phyloP scores from a whole-genome alignment of 1,140 invertebrate species.

The Leptonema lineaticorne region DNA sequence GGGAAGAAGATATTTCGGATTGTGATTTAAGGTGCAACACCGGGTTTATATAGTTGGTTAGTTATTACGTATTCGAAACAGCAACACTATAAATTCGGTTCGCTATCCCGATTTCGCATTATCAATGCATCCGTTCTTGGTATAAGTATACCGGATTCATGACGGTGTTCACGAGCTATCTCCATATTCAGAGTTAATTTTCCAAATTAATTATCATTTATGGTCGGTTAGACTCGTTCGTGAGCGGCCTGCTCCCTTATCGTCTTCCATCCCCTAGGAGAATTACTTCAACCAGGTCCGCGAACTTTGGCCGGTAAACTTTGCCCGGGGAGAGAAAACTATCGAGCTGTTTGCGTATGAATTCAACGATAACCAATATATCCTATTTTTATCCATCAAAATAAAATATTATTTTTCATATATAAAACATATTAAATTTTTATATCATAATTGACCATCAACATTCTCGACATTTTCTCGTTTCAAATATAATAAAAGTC shows the following conservation, averaged over 20 bases:
- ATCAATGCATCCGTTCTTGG: constrained; percentile 15
- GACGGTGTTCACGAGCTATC: neutral
- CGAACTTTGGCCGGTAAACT: too few species aligned
- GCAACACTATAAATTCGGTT: neutral
- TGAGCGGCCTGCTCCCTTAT: constrained; percentile 2
- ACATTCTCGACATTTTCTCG: too few species aligned
- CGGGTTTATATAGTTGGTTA: neutral
- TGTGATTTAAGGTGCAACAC: too few species aligned
- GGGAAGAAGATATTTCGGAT: neutral
- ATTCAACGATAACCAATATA: too few species aligned
- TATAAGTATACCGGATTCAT: constrained; percentile 14
- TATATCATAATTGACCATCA: too few species aligned
- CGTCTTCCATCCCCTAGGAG: neutral
- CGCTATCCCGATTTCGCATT: constrained; percentile 20
- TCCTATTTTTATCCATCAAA: too few species aligned
- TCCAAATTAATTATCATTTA: constrained; percentile 29
- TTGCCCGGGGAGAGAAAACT: too few species aligned
- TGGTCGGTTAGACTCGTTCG: constrained; percentile 3
- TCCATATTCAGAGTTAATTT: constrained; percentile 20
- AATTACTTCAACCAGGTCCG: neutral
- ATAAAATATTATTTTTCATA: too few species aligned
- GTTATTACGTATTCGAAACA: neutral
- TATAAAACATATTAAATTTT: too few species aligned
- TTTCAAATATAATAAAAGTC: too few species aligned
- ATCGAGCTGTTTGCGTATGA: too few species aligned